A percentile compares a stretch with the other conserved stretches of the same genome.
These are phyloP conservation scores for Drymodes brunneopygia DNA, from an alignment of 2,113 vertebrate genomes.

Conservation along the genomic window DNA sequence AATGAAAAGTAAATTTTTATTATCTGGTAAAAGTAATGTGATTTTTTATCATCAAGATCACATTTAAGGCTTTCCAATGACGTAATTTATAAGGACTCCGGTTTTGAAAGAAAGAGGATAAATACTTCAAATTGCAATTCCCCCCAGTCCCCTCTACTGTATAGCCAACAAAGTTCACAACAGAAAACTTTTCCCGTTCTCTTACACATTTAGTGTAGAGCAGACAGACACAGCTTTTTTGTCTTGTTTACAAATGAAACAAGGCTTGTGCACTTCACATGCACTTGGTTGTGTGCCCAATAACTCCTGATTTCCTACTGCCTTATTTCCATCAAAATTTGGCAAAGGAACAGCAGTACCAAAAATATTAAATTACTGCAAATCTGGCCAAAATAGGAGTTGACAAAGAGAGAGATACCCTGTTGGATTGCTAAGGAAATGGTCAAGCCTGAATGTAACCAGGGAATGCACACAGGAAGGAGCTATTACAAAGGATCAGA, in stretches of 20 bases:
- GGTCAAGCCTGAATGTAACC: not conserved
- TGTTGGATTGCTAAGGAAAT: not conserved
- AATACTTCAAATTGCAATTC: not conserved
- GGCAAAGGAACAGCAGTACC: not conserved
- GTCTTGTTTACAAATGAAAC: not conserved
- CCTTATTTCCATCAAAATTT: not conserved
- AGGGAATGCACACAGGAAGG: not conserved
- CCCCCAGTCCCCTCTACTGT: not conserved
- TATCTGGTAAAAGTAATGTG: not conserved
- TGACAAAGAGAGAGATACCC: not conserved
- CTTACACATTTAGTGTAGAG: not conserved
- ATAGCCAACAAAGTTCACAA: not conserved
- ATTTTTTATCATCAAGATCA: not conserved
- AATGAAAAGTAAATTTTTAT: not conserved
- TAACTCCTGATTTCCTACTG: not conserved
- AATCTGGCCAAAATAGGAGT: not conserved
- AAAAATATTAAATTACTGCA: not conserved
- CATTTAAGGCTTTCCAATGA: not conserved
- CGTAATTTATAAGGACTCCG: rapidly evolving
- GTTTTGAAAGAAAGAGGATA: not conserved
- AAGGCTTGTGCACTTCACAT: not conserved
- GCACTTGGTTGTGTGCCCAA: rapidly evolving
- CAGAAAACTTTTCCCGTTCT: not conserved
- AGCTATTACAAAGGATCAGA: not conserved
- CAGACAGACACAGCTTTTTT: not conserved